Evolutionary conservation across 2,888 invertebrate species (phyloP), one percentile per base, ranked within the genome.

Genomic region (Chouioia cunea): DNA sequence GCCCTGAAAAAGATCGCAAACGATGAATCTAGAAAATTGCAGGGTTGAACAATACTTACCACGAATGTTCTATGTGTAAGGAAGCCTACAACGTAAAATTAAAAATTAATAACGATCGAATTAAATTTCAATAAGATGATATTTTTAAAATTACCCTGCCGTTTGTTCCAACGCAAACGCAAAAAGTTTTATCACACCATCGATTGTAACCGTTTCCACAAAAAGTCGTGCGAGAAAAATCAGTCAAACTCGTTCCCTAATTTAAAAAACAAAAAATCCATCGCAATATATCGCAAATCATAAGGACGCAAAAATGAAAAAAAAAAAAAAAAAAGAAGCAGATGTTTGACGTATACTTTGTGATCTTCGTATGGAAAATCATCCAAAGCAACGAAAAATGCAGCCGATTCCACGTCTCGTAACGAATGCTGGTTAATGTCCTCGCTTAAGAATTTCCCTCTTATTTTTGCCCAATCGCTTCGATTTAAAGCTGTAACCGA

Each of bases 131-230:
- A 59, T 52, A 43, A 65, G 14, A 48, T 18, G 46, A 46, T 47
- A 1, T 47, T 56, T 48, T n/a, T 18, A 36, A 43, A 48, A 66
- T 89, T 85, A 93, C 97, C 81, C 95, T 91, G 77, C 97, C 99
- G 86, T 98, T 98, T 67, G 89, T 92, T 76, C 94, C 95, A 82
- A 99, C 91, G 83, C 99, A 96, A 20, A 99, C 89, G 66, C 95
- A 99, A 87, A 99, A 99, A 2, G 97, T 97, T 86, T 99, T 99
- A 88, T 99, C 99, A 85, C 97, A 99, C 99, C 99, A 99, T 71
- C 99, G 90, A 86, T 99, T 95, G 84, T 95, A 92, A 10, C 98
- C 98, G 81, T 95, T 96, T 65, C 99, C 99, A 84, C 99, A 99
- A 0, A 99, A 88, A 79, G 99, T 88, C 50, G 91, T 89, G 71